phyloP scores from a whole-genome alignment of 2,888 invertebrate genomes.

The Microdon myrmicae region DNA sequence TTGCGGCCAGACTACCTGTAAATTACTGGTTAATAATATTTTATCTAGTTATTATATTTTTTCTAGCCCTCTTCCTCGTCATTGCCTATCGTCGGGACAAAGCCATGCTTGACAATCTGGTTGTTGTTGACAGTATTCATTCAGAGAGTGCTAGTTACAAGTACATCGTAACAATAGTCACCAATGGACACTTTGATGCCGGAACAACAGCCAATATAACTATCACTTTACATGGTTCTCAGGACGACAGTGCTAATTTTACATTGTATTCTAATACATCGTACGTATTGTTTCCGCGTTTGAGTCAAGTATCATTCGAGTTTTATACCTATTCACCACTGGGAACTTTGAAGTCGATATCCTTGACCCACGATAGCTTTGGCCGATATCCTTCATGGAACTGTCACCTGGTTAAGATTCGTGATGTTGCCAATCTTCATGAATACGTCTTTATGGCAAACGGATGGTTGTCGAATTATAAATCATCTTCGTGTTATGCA shows the following conservation, averaged over 20 bases:
- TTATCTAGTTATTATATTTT: constrained; percentile 1
- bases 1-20: constrained; percentile 28
- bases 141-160: constrained; percentile 10
- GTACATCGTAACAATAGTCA: constrained; percentile 53
- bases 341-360: constrained; percentile 26
- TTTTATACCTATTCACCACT: constrained; percentile 20
- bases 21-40: constrained; percentile 39
- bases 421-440: constrained; percentile 28
- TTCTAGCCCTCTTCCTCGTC: constrained; percentile 1
- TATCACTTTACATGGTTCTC: constrained; percentile 42
- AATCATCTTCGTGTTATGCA: background rate
- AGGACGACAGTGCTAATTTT: constrained; percentile 12
- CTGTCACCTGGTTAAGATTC: constrained; percentile 53
- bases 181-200: constrained; percentile 54
- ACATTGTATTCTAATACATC: constrained; percentile 40
- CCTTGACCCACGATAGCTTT: constrained; percentile 48
- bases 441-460: constrained; percentile 49
- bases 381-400: constrained; percentile 58
- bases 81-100: constrained; percentile 26
- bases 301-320: constrained; percentile 15
- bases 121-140: constrained; percentile 1
- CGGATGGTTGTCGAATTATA: constrained; percentile 40
- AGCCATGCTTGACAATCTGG: background rate
- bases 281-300: constrained; percentile 20
- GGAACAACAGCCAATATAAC: constrained; percentile 54